phyloP scores from a whole-genome alignment of 1,140 invertebrate genomes.

The Bombus terrestris region DNA sequence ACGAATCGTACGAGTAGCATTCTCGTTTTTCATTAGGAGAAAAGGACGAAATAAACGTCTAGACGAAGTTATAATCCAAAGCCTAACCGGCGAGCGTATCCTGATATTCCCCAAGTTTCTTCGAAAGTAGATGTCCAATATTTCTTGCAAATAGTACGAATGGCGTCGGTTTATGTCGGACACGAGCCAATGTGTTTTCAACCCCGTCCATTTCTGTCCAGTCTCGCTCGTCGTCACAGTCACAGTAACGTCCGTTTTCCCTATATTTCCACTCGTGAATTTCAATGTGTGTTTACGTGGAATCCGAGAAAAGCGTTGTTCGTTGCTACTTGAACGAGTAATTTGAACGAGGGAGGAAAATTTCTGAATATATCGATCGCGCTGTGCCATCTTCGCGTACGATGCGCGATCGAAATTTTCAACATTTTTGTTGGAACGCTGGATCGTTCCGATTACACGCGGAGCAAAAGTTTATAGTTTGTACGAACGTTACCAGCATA shows the following conservation, averaged over 20 bases:
- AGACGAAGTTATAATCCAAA: constrained; percentile 13
- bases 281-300: constrained; percentile 2
- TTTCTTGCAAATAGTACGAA: neutral
- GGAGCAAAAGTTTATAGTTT: too few relatives aligned
- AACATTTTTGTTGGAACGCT: neutral
- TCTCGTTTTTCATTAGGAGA: neutral
- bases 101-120: neutral
- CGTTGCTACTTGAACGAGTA: neutral
- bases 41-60: neutral
- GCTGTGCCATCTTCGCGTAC: too few relatives aligned
- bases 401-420: neutral
- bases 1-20: neutral
- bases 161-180: constrained; percentile 19
- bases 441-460: neutral
- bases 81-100: constrained; percentile 2
- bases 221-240: constrained; percentile 26
- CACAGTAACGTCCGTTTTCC: constrained; percentile 50
- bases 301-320: neutral
- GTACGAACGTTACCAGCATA: neutral
- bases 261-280: constrained; percentile 28
- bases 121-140: constrained; percentile 5
- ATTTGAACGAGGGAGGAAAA: neutral
- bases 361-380: neutral
- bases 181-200: constrained; percentile 42
- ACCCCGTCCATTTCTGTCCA: constrained; percentile 60